Conservation (phyloP, 2,113 vertebrate genomes). For the Melanerpes aurifrons region DNA sequence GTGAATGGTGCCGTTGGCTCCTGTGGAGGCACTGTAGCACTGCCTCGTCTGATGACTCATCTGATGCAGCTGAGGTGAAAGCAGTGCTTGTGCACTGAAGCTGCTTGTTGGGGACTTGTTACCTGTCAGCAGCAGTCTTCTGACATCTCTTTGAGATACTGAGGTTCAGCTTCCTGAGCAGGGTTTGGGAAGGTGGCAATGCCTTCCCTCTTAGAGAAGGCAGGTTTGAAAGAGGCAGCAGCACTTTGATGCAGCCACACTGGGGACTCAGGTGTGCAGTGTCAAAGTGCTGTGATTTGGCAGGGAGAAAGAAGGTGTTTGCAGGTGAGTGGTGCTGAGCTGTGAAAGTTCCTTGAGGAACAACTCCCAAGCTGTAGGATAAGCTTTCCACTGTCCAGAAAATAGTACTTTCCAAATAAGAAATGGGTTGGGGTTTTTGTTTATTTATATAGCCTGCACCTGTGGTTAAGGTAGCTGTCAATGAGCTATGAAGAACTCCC, state of each 20-base stretch:
- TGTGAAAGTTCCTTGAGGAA: neutral
- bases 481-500: neutral
- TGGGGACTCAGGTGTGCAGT: neutral
- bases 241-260: fast-evolving
- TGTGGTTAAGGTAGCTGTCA: neutral
- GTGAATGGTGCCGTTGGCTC: neutral
- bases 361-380: neutral
- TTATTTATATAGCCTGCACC: neutral
- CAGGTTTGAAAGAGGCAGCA: neutral
- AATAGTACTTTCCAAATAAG: neutral
- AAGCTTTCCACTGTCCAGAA: neutral
- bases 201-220: neutral
- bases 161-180: neutral
- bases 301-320: neutral
- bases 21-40: neutral
- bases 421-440: neutral
- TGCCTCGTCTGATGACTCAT: neutral
- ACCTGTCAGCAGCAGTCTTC: neutral
- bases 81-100: neutral
- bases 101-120: neutral
- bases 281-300: neutral
- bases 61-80: neutral
- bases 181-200: neutral
- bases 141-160: neutral
- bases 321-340: neutral